Percentiles rank a stretch among this genome's conserved stretches.
These are phyloP conservation scores for Bothrops alternatus DNA, from an alignment of 2,797 vertebrate genomes.

Conservation along the genomic window DNA sequence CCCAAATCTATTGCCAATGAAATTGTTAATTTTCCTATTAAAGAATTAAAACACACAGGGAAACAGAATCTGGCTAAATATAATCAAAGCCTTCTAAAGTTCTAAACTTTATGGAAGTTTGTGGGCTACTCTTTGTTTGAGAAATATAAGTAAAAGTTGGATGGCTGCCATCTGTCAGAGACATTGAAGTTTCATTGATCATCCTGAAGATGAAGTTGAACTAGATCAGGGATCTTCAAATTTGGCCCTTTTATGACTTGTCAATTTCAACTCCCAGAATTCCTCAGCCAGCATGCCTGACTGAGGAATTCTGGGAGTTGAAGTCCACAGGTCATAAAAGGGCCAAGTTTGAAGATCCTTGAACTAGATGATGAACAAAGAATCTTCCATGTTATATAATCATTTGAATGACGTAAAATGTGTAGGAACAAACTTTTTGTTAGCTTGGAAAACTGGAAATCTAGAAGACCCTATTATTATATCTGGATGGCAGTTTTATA, in stretches of 20 bases:
- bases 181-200: background rate
- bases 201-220: background rate
- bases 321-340: too few species aligned
- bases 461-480: slow-evolving; percentile 54
- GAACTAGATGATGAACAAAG: background rate
- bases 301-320: too few species aligned
- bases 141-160: background rate
- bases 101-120: background rate
- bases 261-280: too few species aligned
- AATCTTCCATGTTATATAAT: background rate
- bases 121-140: background rate
- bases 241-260: too few species aligned
- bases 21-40: background rate
- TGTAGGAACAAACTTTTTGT: slow-evolving; percentile 30
- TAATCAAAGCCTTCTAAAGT: background rate
- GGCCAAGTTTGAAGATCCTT: background rate
- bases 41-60: background rate
- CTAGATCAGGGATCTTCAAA: background rate
- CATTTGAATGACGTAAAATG: background rate
- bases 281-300: too few species aligned
- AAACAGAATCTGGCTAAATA: background rate
- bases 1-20: background rate
- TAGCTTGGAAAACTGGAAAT: slow-evolving; percentile 62
- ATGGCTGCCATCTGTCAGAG: background rate
- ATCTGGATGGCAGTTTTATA: slow-evolving; percentile 59